Percentiles rank a stretch among this genome's conserved stretches.
Evolutionary conservation across 2,888 invertebrate species (phyloP).

Genomic region (Sycophila texana): DNA sequence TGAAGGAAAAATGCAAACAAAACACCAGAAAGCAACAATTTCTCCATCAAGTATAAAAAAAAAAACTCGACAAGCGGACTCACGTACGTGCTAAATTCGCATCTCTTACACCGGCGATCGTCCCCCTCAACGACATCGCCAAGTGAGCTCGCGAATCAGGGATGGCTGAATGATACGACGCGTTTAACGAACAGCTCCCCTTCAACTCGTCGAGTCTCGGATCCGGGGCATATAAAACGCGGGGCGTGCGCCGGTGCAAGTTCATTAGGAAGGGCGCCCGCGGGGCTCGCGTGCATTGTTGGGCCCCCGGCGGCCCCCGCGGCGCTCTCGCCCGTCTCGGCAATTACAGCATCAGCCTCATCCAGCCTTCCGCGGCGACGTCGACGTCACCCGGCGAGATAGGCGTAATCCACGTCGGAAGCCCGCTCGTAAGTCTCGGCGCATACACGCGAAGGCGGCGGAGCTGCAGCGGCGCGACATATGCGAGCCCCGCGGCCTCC

Average conservation of each 20-base stretch:
- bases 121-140: no score
- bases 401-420: constrained; percentile 54
- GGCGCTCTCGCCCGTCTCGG: constrained; percentile 8
- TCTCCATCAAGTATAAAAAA: no score
- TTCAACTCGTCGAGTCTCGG: neutral
- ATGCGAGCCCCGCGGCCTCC: neutral
- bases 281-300: constrained; percentile 14
- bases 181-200: constrained; percentile 1
- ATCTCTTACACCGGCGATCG: no score
- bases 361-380: neutral
- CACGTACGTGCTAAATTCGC: no score
- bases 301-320: no score
- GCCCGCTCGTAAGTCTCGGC: constrained; percentile 48
- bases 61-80: no score
- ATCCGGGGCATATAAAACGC: constrained; percentile 16
- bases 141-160: no score
- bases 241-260: constrained; percentile 2
- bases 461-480: neutral
- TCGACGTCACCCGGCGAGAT: constrained; percentile 26
- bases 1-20: no score
- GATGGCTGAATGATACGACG: no score
- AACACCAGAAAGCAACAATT: no score
- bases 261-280: constrained; percentile 44
- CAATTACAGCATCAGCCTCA: constrained; percentile 29
- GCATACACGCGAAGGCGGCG: constrained; percentile 9